Evolutionary conservation across 2,113 vertebrate species (phyloP).

Genomic region (Alethe castanea): DNA sequence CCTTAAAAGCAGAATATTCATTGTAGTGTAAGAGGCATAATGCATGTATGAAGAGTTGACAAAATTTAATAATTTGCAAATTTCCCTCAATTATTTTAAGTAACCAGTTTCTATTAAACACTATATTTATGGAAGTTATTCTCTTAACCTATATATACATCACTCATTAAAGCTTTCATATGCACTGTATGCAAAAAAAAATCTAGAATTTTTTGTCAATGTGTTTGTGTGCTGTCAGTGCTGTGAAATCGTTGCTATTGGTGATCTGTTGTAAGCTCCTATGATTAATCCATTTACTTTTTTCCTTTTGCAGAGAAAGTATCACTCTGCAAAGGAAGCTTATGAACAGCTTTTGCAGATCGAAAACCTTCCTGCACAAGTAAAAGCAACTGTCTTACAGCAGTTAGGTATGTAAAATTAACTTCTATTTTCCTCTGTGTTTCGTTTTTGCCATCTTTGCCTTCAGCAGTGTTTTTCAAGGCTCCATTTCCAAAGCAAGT

Average conservation of each 20-base stretch:
- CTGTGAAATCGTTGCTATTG: conserved; percentile 51
- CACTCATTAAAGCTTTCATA: conserved; percentile 55
- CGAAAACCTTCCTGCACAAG: conserved; percentile 94
- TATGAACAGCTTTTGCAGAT: conserved; percentile 96
- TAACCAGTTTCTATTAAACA: background rate
- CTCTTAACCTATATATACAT: background rate
- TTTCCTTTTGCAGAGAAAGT: conserved; percentile 86
- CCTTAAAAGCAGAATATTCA: background rate
- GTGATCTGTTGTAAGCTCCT: conserved; percentile 41
- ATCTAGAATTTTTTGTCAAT: background rate
- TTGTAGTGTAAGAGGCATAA: background rate
- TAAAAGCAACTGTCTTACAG: conserved; percentile 96
- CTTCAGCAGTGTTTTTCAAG: conserved; percentile 31
- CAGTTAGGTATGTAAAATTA: conserved; percentile 89
- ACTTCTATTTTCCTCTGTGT: background rate
- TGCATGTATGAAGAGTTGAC: background rate
- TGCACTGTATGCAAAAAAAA: conserved; percentile 53
- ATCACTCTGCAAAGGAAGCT: conserved; percentile 95
- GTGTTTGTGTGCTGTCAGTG: conserved; percentile 57
- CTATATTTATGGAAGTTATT: background rate
- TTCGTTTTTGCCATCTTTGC: background rate
- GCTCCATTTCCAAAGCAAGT: background rate
- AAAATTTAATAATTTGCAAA: background rate
- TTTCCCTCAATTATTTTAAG: background rate
- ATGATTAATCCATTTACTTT: conserved; percentile 57